Evolutionary conservation across 2,113 vertebrate genomes (phyloP).

Genomic region (Oryzias celebensis): DNA sequence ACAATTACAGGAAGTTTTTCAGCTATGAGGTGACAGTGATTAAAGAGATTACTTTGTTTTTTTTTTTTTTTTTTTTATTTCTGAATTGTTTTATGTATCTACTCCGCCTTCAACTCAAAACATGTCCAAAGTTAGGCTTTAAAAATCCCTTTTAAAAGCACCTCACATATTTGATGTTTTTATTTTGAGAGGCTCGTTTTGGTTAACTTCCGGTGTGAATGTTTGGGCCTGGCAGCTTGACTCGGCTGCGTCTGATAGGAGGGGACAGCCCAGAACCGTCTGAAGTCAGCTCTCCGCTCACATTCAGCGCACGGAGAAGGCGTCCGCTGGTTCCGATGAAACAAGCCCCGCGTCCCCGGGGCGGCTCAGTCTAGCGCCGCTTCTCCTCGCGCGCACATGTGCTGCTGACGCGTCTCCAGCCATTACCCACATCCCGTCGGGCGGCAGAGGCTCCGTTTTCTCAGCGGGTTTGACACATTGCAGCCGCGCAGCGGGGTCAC

Average conservation of each 20-base stretch:
- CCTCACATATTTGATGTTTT: not conserved
- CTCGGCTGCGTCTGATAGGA: constrained; percentile 17
- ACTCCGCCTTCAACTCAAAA: no score
- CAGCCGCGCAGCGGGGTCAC: constrained; percentile 19
- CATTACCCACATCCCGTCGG: constrained; percentile 41
- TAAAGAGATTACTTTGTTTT: no score
- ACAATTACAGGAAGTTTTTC: no score
- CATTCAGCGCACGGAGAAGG: not conserved
- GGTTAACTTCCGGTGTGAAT: not conserved
- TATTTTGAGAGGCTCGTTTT: not conserved
- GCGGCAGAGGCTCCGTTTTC: constrained; percentile 38
- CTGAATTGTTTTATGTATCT: no score
- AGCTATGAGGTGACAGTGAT: no score
- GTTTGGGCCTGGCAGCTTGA: not conserved
- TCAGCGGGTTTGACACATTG: constrained; percentile 41
- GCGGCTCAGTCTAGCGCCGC: constrained; percentile 7
- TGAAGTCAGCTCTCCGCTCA: constrained; percentile 29
- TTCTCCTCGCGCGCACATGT: constrained; percentile 33
- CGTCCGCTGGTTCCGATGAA: constrained; percentile 44
- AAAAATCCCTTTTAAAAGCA: not conserved
- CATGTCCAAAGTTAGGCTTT: no score
- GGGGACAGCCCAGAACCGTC: constrained; percentile 30
- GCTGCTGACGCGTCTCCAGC: constrained; percentile 49
- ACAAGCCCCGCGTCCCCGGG: constrained; percentile 29
- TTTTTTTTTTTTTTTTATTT: no score